Conservation (phyloP, 2,113 vertebrate species). For the Raja brachyura region DNA sequence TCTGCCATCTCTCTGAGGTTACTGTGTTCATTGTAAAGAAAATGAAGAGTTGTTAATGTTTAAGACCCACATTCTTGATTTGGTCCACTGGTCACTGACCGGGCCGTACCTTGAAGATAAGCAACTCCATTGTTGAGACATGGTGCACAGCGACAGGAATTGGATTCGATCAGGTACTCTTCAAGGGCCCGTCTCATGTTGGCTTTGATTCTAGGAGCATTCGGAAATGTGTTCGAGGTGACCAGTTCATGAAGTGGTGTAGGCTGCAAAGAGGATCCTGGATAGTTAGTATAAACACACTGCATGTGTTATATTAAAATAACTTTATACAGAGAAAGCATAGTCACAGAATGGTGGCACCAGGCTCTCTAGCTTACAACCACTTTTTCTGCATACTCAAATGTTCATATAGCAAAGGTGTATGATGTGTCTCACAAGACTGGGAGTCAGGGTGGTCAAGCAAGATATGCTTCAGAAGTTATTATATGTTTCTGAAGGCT, state of each 20-base stretch:
- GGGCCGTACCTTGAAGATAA: conserved; percentile 66
- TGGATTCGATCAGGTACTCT: conserved; percentile 71
- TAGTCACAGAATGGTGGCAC: neutral
- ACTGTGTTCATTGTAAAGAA: neutral
- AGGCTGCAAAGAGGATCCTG: conserved; percentile 52
- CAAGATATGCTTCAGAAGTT: neutral
- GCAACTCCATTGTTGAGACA: conserved; percentile 76
- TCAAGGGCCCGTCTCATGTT: conserved; percentile 72
- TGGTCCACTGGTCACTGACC: neutral
- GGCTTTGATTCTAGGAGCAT: conserved; percentile 57
- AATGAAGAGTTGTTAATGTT: neutral
- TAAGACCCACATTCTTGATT: neutral
- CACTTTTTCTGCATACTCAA: neutral
- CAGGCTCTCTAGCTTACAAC: neutral
- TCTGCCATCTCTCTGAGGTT: neutral
- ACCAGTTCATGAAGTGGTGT: conserved; percentile 75
- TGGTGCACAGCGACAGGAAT: conserved; percentile 70
- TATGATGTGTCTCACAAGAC: neutral
- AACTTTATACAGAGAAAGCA: neutral
- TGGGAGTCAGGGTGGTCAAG: neutral
- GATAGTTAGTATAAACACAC: neutral
- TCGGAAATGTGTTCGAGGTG: conserved; percentile 61
- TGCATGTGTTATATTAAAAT: neutral
- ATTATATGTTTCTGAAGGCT: neutral
- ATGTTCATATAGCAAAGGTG: neutral